Conservation (phyloP, 2,797 vertebrate species). For the Leptoclinus maculatus region DNA sequence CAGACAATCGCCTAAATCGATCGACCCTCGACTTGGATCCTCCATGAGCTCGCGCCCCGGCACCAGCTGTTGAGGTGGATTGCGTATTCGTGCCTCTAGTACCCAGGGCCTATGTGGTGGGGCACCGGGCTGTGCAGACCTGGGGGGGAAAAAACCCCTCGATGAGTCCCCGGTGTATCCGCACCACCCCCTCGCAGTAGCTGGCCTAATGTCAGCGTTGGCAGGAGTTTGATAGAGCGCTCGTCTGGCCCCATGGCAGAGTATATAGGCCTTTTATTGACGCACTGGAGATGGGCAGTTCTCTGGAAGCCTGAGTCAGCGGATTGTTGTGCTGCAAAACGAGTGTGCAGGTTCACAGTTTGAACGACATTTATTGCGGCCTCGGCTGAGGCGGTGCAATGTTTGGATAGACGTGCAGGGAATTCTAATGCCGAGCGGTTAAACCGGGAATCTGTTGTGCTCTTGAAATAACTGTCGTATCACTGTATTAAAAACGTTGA, state of each 20-base stretch:
- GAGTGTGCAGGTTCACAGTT: constrained; percentile 49
- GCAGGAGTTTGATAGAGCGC: constrained; percentile 73
- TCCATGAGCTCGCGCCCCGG: constrained; percentile 41
- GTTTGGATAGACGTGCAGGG: constrained; percentile 48
- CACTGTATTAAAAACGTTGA: constrained; percentile 30
- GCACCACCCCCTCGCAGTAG: constrained; percentile 35
- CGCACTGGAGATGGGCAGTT: constrained; percentile 66
- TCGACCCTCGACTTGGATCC: constrained; percentile 57
- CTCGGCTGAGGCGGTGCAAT: constrained; percentile 35
- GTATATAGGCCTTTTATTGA: constrained; percentile 72
- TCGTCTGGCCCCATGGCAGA: constrained; percentile 59
- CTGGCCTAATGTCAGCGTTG: constrained; percentile 61
- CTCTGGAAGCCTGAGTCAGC: constrained; percentile 77
- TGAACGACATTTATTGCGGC: constrained; percentile 56
- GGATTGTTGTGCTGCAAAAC: constrained; percentile 63
- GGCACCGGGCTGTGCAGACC: constrained; percentile 69
- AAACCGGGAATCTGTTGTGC: constrained; percentile 27
- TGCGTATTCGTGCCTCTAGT: constrained; percentile 60
- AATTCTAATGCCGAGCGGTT: constrained; percentile 47
- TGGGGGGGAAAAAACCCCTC: constrained; percentile 63
- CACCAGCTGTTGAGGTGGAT: constrained; percentile 73
- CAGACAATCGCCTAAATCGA: constrained; percentile 63
- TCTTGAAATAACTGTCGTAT: constrained; percentile 13
- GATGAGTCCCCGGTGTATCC: constrained; percentile 59
- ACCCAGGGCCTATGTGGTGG: constrained; percentile 61